phyloP scores from a whole-genome alignment of 2,888 invertebrate species.

The Hesperia comma region DNA sequence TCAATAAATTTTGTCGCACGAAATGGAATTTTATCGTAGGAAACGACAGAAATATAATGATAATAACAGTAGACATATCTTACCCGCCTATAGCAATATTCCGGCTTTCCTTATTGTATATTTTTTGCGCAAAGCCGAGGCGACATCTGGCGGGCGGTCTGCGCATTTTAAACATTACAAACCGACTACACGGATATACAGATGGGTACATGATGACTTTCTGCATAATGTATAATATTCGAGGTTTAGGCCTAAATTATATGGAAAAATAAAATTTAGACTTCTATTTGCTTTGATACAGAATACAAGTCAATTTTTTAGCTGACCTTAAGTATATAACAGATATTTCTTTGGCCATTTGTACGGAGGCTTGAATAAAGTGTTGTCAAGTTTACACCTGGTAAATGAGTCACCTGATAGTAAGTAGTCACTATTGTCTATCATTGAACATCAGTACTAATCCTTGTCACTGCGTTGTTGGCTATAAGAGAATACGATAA shows the following conservation, averaged over 20 bases:
- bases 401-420: too few relatives aligned
- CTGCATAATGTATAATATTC: neutral
- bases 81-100: slow-evolving; percentile 22
- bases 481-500: too few relatives aligned
- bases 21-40: neutral
- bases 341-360: too few relatives aligned
- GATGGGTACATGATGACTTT: neutral
- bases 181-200: slow-evolving; percentile 23
- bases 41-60: slow-evolving; percentile 12
- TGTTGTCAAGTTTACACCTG: too few relatives aligned
- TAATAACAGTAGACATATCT: slow-evolving; percentile 29
- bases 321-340: too few relatives aligned
- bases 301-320: too few relatives aligned
- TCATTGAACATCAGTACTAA: too few relatives aligned
- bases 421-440: too few relatives aligned
- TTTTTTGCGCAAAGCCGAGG: slow-evolving; percentile 53
- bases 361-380: too few relatives aligned
- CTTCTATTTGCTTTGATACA: too few relatives aligned
- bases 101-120: slow-evolving; percentile 55
- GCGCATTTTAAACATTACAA: slow-evolving; percentile 58
- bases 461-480: too few relatives aligned
- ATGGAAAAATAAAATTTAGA: neutral
- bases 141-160: slow-evolving; percentile 43
- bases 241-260: neutral
- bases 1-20: neutral